A percentile compares a stretch with the other conserved stretches of the same genome.
phyloP scores from a whole-genome alignment of 1,140 invertebrate species.

The Ostrea edulis region DNA sequence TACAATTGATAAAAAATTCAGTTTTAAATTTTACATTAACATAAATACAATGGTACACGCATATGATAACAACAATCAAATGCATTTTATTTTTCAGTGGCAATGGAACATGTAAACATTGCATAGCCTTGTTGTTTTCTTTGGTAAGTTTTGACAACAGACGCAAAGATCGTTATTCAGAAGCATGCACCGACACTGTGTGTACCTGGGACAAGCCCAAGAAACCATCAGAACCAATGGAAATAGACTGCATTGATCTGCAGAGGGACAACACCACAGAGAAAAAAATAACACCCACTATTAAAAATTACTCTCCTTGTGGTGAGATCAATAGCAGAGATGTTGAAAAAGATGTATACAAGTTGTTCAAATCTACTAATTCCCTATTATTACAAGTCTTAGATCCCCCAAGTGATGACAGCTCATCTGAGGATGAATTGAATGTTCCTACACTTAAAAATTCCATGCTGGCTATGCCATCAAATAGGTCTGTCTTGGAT shows the following conservation, averaged over 20 bases:
- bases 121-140: conserved; percentile 40
- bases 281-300: background rate
- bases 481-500: background rate
- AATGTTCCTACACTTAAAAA: background rate
- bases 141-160: conserved; percentile 38
- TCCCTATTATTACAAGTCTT: conserved; percentile 40
- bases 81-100: conserved; percentile 36
- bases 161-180: conserved; percentile 31
- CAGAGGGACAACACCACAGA: background rate
- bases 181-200: conserved; percentile 32
- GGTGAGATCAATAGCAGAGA: background rate
- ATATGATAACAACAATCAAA: background rate
- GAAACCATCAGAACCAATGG: conserved; percentile 29
- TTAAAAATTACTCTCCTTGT: background rate
- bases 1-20: too few relatives aligned
- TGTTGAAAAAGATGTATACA: conserved; percentile 35
- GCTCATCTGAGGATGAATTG: background rate
- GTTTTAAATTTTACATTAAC: background rate
- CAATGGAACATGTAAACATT: conserved; percentile 45
- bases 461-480: background rate
- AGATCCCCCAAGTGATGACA: conserved; percentile 29
- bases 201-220: conserved; percentile 46
- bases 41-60: background rate
- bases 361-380: conserved; percentile 28
- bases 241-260: background rate